These are phyloP conservation scores for Pelosia muscerda DNA, from an alignment of 2,888 invertebrate species.

Conservation along the genomic window DNA sequence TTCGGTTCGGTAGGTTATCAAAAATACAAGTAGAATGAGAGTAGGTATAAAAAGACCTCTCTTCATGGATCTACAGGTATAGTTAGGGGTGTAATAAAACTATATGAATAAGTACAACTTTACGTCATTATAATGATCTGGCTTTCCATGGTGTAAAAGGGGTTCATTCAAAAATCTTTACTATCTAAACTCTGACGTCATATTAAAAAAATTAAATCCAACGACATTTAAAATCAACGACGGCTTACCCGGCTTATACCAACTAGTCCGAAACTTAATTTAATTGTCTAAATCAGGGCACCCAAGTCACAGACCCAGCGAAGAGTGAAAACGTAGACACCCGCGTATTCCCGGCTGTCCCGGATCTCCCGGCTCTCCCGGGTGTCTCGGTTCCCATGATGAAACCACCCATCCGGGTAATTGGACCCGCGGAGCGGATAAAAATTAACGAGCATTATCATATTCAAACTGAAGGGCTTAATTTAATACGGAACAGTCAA, in stretches of 20 bases:
- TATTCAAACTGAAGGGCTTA: constrained; percentile 61
- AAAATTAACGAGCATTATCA: constrained; percentile 68
- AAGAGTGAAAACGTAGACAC: constrained; percentile 56
- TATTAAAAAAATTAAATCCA: background rate
- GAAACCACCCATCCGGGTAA: constrained; percentile 63
- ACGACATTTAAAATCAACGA: constrained; percentile 8
- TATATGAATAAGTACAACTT: no score
- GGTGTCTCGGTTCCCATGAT: constrained; percentile 59
- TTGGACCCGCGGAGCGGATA: constrained; percentile 71
- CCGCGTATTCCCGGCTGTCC: constrained; percentile 31
- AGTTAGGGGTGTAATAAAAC: no score
- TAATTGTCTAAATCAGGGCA: constrained; percentile 51
- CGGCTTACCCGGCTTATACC: constrained; percentile 18
- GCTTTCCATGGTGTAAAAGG: no score
- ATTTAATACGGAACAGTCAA: constrained; percentile 45
- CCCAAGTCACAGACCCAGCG: constrained; percentile 53
- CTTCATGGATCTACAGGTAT: background rate
- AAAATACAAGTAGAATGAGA: no score
- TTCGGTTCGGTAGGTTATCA: no score
- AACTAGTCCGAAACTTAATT: constrained; percentile 48
- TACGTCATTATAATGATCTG: no score
- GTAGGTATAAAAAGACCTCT: background rate
- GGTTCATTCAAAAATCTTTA: no score
- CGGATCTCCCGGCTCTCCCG: constrained; percentile 29
- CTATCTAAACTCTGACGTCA: no score